Conservation (phyloP, 2,797 vertebrate genomes). For the Neosilurus mollespiculum region DNA sequence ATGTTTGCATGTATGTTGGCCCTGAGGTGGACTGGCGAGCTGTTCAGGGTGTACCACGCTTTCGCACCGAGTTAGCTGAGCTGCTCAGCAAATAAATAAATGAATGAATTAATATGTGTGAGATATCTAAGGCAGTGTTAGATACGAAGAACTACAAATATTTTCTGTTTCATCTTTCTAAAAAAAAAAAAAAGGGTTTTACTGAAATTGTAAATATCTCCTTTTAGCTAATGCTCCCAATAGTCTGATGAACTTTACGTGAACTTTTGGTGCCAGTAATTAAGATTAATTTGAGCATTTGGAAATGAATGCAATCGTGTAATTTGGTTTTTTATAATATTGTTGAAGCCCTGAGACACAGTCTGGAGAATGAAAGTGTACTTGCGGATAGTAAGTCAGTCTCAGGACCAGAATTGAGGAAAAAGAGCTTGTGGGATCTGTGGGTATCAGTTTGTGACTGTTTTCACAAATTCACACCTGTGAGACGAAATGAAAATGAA, state of each 20-base stretch:
- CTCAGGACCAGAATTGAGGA: slow-evolving; percentile 1
- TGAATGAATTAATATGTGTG: too few species aligned
- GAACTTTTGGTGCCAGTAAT: neutral
- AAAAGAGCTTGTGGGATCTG: slow-evolving; percentile 14
- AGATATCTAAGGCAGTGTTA: too few species aligned
- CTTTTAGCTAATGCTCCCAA: too few species aligned
- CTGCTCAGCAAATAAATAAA: too few species aligned
- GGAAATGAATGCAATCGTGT: neutral
- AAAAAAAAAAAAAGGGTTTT: neutral
- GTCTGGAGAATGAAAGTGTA: neutral
- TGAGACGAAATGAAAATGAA: slow-evolving; percentile 21
- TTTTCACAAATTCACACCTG: slow-evolving; percentile 12
- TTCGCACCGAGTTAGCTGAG: too few species aligned
- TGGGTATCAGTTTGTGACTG: slow-evolving; percentile 16
- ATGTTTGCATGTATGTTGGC: too few species aligned
- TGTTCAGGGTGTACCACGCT: too few species aligned
- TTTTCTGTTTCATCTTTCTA: neutral
- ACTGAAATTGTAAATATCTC: neutral
- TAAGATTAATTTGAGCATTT: neutral
- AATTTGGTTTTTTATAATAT: neutral
- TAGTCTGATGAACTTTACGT: neutral
- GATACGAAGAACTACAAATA: neutral
- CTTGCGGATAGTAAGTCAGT: neutral
- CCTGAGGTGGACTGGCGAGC: too few species aligned
- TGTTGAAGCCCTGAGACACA: neutral